Evolutionary conservation across 1,140 invertebrate species (phyloP), one percentile per base, ranked within the genome.

Genomic region (Drosophila nebulosa): DNA sequence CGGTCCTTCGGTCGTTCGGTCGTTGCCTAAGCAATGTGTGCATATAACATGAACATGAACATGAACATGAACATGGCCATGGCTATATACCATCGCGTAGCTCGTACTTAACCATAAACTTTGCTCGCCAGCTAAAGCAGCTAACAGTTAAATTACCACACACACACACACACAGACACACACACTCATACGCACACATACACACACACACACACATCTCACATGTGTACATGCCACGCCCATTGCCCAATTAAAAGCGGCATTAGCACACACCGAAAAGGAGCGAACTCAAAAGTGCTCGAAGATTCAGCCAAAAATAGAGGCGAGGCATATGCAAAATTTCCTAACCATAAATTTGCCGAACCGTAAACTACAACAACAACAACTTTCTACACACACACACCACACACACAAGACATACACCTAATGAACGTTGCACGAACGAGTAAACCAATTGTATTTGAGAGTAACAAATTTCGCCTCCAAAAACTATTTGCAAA

Each of bases 131-230:
- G 74, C 74, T 46, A 55, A 77, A 66, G 74, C 70, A 77, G 81
- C 83, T 81, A 78, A 79, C 83, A 88, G 81, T 86, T 86, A 88
- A 86, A 86, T 86, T 86, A 88, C 81, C 78, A 88, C 32, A 58
- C 53, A 56, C 53, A 56, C 27, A 56, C 30, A 35, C 73, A 68
- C 64, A 69, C 26, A 56, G 9, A 56, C 71, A 62, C 72, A 74
- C 26, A 53, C 14, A 53, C 57, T 50, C 70, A 74, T 63, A 18
- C 12, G 9, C 5, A 53, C 69, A 60, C 70, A 74, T 74, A 10
- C 27, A 55, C 72, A 68, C 72, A 62, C 72, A 74, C 26, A 53
- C 14, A 53, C 57, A 56, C 70, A 74, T 63, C 5, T 26, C 69
- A 60, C 70, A 74, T 74, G 10, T 16, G 30, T 70, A 68, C 72